These are phyloP conservation scores for Cephonodes hylas DNA, from an alignment of 2,888 invertebrate species.

Conservation along the genomic window DNA sequence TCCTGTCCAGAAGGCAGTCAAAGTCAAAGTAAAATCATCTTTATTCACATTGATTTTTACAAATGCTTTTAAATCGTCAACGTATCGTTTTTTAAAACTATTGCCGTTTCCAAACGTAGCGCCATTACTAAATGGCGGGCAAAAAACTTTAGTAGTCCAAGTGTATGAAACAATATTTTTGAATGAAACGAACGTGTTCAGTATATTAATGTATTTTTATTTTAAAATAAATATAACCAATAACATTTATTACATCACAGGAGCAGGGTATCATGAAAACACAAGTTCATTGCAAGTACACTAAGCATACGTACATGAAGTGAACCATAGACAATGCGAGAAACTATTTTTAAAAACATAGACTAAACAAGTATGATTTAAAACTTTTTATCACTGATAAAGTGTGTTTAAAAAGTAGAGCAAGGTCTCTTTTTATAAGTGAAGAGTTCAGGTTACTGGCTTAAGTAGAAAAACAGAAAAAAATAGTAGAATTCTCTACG, in stretches of 20 bases:
- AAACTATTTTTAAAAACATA: constrained; percentile 15
- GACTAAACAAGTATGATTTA: neutral
- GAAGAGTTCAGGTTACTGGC: neutral
- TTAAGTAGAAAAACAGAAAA: neutral
- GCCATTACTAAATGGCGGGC: no score
- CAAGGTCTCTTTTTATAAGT: neutral
- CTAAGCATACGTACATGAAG: constrained; percentile 37
- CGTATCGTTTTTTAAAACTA: no score
- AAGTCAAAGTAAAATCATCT: no score
- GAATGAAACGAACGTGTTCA: constrained; percentile 32
- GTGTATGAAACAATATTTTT: no score
- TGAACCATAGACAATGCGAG: constrained; percentile 40
- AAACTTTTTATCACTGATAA: neutral
- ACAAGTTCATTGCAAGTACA: constrained; percentile 64
- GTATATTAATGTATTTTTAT: constrained; percentile 79
- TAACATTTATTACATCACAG: constrained; percentile 82
- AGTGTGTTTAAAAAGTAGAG: neutral
- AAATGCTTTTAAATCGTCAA: no score
- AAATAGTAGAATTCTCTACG: constrained; percentile 10
- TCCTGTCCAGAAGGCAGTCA: no score
- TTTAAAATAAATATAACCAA: constrained; percentile 81
- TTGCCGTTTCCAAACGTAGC: no score
- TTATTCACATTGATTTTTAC: no score
- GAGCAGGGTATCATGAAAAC: constrained; percentile 79
- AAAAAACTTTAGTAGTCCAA: no score